A percentile compares a stretch with the other conserved stretches of the same genome.
Evolutionary conservation across 2,888 invertebrate species (phyloP).

Genomic region (Deilephila porcellus): DNA sequence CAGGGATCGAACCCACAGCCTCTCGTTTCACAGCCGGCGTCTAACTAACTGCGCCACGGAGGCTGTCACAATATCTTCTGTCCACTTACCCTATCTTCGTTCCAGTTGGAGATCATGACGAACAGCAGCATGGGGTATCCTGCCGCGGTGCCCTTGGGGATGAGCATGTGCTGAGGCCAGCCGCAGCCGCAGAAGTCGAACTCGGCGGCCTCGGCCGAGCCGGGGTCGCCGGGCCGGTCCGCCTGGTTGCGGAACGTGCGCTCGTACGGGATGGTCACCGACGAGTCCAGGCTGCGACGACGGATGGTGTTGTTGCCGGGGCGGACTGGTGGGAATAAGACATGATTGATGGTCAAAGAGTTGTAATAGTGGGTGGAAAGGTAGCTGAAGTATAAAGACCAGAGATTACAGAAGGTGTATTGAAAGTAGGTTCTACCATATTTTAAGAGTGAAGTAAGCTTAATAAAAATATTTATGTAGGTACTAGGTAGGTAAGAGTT

Average conservation of each 20-base stretch:
- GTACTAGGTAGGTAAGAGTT: too few species aligned
- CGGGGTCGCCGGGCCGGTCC: slow-evolving; percentile 83
- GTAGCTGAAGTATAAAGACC: background rate
- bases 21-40: background rate
- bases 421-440: too few species aligned
- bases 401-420: too few species aligned
- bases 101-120: slow-evolving; percentile 91
- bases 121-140: slow-evolving; percentile 89
- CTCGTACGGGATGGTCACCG: slow-evolving; percentile 93
- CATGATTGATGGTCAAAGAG: slow-evolving; percentile 54
- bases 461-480: too few species aligned
- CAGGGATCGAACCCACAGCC: too few species aligned
- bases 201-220: slow-evolving; percentile 76
- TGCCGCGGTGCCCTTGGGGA: slow-evolving; percentile 88
- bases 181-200: slow-evolving; percentile 95
- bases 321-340: slow-evolving; percentile 81
- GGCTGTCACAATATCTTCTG: too few species aligned
- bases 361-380: background rate
- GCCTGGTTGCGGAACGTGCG: slow-evolving; percentile 90
- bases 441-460: too few species aligned
- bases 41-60: background rate
- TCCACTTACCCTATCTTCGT: slow-evolving; percentile 85
- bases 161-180: slow-evolving; percentile 93
- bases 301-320: slow-evolving; percentile 88
- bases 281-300: slow-evolving; percentile 88